Evolutionary conservation across 1,140 invertebrate species (phyloP).

Genomic region (Brachystomella parvula): DNA sequence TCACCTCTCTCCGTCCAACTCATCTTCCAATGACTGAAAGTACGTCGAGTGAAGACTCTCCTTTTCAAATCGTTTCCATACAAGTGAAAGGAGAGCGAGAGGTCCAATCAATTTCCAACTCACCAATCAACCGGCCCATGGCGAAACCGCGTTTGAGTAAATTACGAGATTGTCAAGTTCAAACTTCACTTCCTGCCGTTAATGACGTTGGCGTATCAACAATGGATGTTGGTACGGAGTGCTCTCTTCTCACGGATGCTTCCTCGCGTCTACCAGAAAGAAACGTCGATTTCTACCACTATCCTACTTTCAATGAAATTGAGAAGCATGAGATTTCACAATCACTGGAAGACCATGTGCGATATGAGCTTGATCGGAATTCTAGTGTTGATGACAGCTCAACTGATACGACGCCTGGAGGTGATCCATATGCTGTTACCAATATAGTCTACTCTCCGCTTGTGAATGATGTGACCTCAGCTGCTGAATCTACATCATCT

Average conservation of each 20-base stretch:
- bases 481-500: constrained; percentile 4
- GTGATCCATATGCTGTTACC: constrained; percentile 20
- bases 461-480: constrained; percentile 30
- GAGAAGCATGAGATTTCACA: background rate
- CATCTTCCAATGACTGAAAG: constrained; percentile 21
- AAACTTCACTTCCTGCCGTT: constrained; percentile 23
- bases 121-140: background rate
- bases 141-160: constrained; percentile 3
- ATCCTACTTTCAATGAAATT: constrained; percentile 8
- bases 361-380: constrained; percentile 35
- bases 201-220: constrained; percentile 26
- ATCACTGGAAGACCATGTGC: background rate
- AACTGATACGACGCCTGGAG: constrained; percentile 30
- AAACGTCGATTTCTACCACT: background rate
- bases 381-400: constrained; percentile 37
- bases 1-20: constrained; percentile 17
- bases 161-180: constrained; percentile 23
- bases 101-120: background rate
- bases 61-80: background rate
- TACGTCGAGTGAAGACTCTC: constrained; percentile 25
- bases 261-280: background rate
- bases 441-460: constrained; percentile 38
- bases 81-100: constrained; percentile 10
- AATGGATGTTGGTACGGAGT: background rate
- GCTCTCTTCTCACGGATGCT: no score